A percentile compares a stretch with the other conserved stretches of the same genome.
Conservation (phyloP, 2,797 vertebrate species). For the Sebastiscus albofasciatus region DNA sequence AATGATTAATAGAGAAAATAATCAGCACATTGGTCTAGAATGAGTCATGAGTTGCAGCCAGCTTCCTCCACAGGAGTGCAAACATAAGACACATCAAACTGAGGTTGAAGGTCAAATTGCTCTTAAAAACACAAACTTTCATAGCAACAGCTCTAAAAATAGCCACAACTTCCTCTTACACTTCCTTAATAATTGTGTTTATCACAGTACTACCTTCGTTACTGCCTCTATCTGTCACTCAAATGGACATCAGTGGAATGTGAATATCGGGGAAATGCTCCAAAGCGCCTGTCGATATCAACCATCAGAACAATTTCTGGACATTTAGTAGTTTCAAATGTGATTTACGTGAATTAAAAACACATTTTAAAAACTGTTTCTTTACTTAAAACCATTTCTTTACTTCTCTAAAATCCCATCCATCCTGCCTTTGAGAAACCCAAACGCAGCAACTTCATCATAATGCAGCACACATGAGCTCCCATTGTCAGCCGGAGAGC, state of each 20-base stretch:
- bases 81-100: not conserved
- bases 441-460: conserved; percentile 58
- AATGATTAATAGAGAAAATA: not conserved
- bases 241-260: not conserved
- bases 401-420: not conserved
- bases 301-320: not conserved
- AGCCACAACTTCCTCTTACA: not conserved
- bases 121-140: not conserved
- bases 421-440: conserved; percentile 23
- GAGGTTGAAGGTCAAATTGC: not conserved
- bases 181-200: conserved; percentile 10
- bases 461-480: conserved; percentile 70
- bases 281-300: not conserved
- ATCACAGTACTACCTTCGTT: not conserved
- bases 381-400: not conserved
- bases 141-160: conserved; percentile 15
- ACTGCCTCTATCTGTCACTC: not conserved
- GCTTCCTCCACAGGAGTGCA: not conserved
- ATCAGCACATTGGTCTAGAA: not conserved
- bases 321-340: not conserved
- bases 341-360: not conserved
- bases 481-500: conserved; percentile 61
- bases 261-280: not conserved
- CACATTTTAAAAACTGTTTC: not conserved
- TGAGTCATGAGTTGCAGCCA: not conserved